These are phyloP conservation scores for Ochropleura leucogaster DNA, from an alignment of 2,888 invertebrate species.

Conservation along the genomic window DNA sequence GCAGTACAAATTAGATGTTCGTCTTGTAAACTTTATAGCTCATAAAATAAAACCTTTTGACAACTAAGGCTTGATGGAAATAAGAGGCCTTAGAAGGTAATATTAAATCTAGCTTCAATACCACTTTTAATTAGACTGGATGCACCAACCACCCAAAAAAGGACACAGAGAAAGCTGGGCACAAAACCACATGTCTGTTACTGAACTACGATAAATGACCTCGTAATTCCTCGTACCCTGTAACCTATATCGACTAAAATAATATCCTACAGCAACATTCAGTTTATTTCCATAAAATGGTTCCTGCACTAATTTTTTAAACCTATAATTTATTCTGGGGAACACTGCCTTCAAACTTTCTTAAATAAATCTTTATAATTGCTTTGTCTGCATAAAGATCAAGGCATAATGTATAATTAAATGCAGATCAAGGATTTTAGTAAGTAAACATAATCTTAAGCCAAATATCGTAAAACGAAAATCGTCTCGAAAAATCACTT, in stretches of 20 bases:
- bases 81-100: slow-evolving; percentile 19
- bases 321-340: neutral
- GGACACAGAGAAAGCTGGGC: neutral
- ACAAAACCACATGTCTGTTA: slow-evolving; percentile 27
- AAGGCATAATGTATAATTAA: slow-evolving; percentile 56
- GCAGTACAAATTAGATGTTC: neutral
- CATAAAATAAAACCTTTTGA: slow-evolving; percentile 9
- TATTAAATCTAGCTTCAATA: slow-evolving; percentile 6
- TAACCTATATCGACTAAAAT: slow-evolving; percentile 23
- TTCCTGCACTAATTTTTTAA: neutral
- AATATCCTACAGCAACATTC: slow-evolving; percentile 20
- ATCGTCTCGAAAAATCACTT: slow-evolving; percentile 44
- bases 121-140: slow-evolving; percentile 39
- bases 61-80: slow-evolving; percentile 13
- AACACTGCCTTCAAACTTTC: slow-evolving; percentile 18
- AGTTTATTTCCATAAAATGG: slow-evolving; percentile 14
- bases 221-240: slow-evolving; percentile 13
- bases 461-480: slow-evolving; percentile 38
- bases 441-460: slow-evolving; percentile 51
- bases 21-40: neutral
- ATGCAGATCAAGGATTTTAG: slow-evolving; percentile 59
- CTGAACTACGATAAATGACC: slow-evolving; percentile 24
- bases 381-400: slow-evolving; percentile 42
- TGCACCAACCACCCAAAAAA: slow-evolving; percentile 19
- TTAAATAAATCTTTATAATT: slow-evolving; percentile 21